These are phyloP conservation scores for Melanerpes formicivorus DNA, from an alignment of 2,113 vertebrate species.

Conservation along the genomic window DNA sequence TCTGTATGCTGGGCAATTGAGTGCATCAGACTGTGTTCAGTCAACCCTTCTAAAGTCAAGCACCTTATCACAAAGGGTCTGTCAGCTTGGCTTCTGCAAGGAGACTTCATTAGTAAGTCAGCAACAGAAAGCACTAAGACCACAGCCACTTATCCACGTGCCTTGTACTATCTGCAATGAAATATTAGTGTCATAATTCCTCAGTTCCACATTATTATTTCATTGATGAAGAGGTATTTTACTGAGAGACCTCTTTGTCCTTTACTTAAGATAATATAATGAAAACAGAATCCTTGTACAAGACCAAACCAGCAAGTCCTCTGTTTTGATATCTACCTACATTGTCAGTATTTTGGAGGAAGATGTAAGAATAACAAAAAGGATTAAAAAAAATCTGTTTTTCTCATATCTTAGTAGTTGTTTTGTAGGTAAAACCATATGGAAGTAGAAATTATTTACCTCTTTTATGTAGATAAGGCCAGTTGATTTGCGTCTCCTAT, in stretches of 20 bases:
- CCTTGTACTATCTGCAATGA: not conserved
- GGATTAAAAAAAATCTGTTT: fast-evolving
- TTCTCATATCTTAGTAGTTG: not conserved
- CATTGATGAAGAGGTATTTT: not conserved
- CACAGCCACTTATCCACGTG: not conserved
- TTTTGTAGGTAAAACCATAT: not conserved
- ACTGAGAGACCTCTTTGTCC: not conserved
- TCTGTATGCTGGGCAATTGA: not conserved
- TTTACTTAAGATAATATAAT: not conserved
- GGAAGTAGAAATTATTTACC: not conserved
- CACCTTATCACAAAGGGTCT: not conserved
- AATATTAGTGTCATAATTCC: not conserved
- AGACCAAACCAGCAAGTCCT: not conserved
- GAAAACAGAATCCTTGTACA: not conserved
- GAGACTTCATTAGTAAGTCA: slow-evolving; percentile 6
- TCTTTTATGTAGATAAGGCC: not conserved
- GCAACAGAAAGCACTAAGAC: not conserved
- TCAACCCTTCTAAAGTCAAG: slow-evolving; percentile 7
- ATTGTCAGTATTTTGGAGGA: not conserved
- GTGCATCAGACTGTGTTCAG: not conserved
- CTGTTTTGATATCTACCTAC: not conserved
- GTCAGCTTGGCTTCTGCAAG: not conserved
- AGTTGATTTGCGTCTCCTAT: not conserved
- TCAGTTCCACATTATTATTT: not conserved
- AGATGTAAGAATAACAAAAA: not conserved